Evolutionary conservation across 2,888 invertebrate genomes (phyloP), one percentile per base, ranked within the genome.

Genomic region (Drymonia ruficornis): DNA sequence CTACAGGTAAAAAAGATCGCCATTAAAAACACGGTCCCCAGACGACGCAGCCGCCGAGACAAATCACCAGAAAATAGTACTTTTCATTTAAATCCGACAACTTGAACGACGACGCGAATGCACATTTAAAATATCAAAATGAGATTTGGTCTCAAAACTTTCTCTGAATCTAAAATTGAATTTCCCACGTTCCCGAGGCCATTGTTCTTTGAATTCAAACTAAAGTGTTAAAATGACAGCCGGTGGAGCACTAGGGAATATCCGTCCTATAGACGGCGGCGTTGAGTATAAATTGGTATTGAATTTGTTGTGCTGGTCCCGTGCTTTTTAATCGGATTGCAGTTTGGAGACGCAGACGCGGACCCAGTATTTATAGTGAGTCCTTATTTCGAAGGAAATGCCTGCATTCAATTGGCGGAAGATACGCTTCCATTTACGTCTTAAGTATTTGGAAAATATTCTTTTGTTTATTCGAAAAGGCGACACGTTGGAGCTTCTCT

Each of bases 81-180:
- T 63, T 61, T 64, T 67, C 67, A 67, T 74, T 72, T 70, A 53
- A 68, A 65, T 63, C 60, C 58, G 53, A 66, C 69, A 67, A 73
- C 64, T 67, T 51, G 52, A 56, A 61, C 55, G 53, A 54, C 54
- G 63, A 62, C 66, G 67, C 63, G 67, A 71, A 77, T 77, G 75
- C 78, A 76, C 78, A 76, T 80, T 80, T 76, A 75, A 77, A 78
- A 78, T 75, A 80, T 76, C 79, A 76, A 79, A 82, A 82, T 75
- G 80, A 80, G 76, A 79, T 79, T 76, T 72, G 55, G 65, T 61
- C 67, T 60, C 66, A 70, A 80, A 81, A 78, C 74, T 81, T 83
- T 75, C 75, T 68, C 71, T 70, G 76, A 73, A 78, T 78, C 74
- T 77, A 67, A 80, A 83, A 84, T 84, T 83, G 81, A 83, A 84